These are phyloP conservation scores for Brachyalestes nurse DNA, from an alignment of 2,797 vertebrate species.

Conservation along the genomic window DNA sequence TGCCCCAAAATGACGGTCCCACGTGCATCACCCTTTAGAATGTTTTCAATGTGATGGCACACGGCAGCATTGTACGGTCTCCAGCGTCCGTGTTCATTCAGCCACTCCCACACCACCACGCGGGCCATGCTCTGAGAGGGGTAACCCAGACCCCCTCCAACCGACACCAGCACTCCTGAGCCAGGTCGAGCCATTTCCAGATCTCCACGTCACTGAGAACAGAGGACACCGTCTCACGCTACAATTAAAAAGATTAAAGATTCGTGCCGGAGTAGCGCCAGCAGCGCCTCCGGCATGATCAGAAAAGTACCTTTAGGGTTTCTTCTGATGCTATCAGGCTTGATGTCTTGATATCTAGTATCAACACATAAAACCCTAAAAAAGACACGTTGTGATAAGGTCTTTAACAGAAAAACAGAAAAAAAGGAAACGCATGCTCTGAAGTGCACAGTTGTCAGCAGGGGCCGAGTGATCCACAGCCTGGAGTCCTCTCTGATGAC, in stretches of 20 bases:
- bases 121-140: slow-evolving; percentile 90
- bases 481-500: neutral
- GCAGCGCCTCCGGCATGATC: neutral
- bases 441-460: neutral
- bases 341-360: neutral
- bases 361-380: neutral
- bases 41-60: slow-evolving; percentile 94
- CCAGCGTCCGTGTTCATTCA: slow-evolving; percentile 95
- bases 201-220: slow-evolving; percentile 2
- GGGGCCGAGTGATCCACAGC: neutral
- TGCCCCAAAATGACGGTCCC: slow-evolving; percentile 93
- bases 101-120: slow-evolving; percentile 98
- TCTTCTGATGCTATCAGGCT: neutral
- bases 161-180: slow-evolving; percentile 72
- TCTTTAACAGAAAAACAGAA: too few relatives aligned
- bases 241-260: too few relatives aligned
- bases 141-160: slow-evolving; percentile 77
- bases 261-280: neutral
- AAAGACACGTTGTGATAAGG: neutral
- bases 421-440: neutral
- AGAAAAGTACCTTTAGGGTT: neutral
- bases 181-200: slow-evolving; percentile 63
- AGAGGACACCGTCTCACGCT: neutral
- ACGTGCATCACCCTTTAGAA: slow-evolving; percentile 88
- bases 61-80: slow-evolving; percentile 90